Percentiles rank a stretch among this genome's conserved stretches.
Conservation (phyloP, 2,888 invertebrate species). For the Lypha dubia region DNA sequence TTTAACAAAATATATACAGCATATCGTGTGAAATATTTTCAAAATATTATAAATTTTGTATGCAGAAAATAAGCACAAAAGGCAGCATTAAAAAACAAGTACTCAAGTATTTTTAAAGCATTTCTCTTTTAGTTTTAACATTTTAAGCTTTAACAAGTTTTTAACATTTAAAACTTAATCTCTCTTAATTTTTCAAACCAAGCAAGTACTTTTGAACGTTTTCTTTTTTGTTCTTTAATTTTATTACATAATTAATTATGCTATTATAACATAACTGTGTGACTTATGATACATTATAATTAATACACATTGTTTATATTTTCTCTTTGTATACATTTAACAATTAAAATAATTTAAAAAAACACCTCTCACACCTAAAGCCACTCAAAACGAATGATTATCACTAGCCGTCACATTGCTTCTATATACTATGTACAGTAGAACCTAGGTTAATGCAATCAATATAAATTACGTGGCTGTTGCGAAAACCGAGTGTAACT, state of each 20-base stretch:
- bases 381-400: not conserved
- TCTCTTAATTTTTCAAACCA: conserved; percentile 10
- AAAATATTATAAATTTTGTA: too few species aligned
- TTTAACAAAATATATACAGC: too few species aligned
- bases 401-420: not conserved
- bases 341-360: conserved; percentile 70
- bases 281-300: conserved; percentile 71
- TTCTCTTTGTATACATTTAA: conserved; percentile 46
- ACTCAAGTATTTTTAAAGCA: not conserved
- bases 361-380: conserved; percentile 53
- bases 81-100: too few species aligned
- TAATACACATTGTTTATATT: conserved; percentile 55
- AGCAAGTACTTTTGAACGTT: conserved; percentile 17
- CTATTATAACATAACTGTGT: conserved; percentile 55
- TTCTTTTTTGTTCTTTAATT: conserved; percentile 3
- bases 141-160: conserved; percentile 27
- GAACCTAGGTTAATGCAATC: too few species aligned
- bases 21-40: too few species aligned
- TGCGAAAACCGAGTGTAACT: too few species aligned
- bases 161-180: conserved; percentile 18
- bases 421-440: too few species aligned
- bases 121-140: not conserved
- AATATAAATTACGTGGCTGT: too few species aligned
- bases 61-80: too few species aligned
- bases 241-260: conserved; percentile 66